Evolutionary conservation across 2,113 vertebrate genomes (phyloP).

Genomic region (Pycnonotus jocosus): DNA sequence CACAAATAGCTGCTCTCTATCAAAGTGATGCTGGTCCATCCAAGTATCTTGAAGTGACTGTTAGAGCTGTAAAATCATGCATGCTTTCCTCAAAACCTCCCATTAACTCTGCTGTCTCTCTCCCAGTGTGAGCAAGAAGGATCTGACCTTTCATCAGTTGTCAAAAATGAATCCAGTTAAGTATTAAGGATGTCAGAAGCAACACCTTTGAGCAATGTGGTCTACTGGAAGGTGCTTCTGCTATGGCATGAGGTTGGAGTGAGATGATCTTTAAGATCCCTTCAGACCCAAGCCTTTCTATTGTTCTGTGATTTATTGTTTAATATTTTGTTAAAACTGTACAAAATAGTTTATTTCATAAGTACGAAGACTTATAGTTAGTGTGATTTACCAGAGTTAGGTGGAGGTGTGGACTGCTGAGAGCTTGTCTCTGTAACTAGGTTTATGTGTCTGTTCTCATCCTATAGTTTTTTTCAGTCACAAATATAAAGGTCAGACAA

Average conservation of each 20-base stretch:
- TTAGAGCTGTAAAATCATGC: neutral
- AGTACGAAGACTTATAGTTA: neutral
- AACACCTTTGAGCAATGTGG: neutral
- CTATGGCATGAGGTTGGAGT: fast-evolving
- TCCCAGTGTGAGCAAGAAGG: neutral
- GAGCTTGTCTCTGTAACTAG: neutral
- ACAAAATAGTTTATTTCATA: neutral
- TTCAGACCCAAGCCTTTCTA: neutral
- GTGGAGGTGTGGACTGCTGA: neutral
- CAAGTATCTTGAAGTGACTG: neutral
- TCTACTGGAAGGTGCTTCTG: neutral
- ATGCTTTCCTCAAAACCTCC: neutral
- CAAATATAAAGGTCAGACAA: neutral
- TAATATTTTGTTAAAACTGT: neutral
- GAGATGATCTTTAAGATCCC: neutral
- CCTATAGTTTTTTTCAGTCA: neutral
- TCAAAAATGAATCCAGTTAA: neutral
- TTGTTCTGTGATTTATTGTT: neutral
- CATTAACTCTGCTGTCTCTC: neutral
- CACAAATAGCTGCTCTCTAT: neutral
- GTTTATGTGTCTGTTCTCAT: neutral
- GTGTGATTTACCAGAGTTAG: neutral
- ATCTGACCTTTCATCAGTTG: neutral
- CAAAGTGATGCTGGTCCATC: neutral
- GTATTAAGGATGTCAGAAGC: neutral